These are phyloP conservation scores for Nysson spinosus DNA, from an alignment of 2,888 invertebrate species.

Conservation along the genomic window DNA sequence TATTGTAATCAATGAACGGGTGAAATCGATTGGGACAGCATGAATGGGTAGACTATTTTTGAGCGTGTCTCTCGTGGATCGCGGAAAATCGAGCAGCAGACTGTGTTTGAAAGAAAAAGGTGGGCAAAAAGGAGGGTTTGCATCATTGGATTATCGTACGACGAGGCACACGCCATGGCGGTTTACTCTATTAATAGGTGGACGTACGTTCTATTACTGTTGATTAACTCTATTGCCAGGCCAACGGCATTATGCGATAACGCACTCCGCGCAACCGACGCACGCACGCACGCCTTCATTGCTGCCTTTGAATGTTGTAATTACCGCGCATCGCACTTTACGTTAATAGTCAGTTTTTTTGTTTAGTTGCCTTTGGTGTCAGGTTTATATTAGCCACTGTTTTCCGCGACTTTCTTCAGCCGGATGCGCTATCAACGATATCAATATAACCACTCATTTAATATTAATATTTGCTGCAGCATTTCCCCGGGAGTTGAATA, in stretches of 20 bases:
- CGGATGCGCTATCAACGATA: too few relatives aligned
- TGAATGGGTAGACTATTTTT: constrained; percentile 28
- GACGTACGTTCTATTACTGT: constrained; percentile 67
- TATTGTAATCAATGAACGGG: constrained; percentile 17
- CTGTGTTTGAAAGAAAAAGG: not conserved
- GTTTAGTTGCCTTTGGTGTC: too few relatives aligned
- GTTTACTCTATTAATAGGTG: constrained; percentile 65
- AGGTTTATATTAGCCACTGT: too few relatives aligned
- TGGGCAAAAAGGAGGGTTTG: not conserved
- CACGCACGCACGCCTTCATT: constrained; percentile 18
- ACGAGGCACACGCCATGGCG: constrained; percentile 43
- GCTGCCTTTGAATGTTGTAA: constrained; percentile 32
- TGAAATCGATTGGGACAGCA: constrained; percentile 26
- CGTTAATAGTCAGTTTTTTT: constrained; percentile 8
- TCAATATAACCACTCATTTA: too few relatives aligned
- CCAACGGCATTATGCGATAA: constrained; percentile 64
- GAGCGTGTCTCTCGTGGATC: constrained; percentile 11
- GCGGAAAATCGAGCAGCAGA: not conserved
- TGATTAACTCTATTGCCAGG: constrained; percentile 67
- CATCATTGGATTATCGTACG: constrained; percentile 44
- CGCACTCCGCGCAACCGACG: constrained; percentile 40
- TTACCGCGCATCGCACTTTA: constrained; percentile 26
- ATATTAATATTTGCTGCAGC: too few relatives aligned
- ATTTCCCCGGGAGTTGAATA: too few relatives aligned
- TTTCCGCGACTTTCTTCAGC: too few relatives aligned